These are phyloP conservation scores for Timema cristinae DNA, from an alignment of 2,888 invertebrate genomes.

Conservation along the genomic window DNA sequence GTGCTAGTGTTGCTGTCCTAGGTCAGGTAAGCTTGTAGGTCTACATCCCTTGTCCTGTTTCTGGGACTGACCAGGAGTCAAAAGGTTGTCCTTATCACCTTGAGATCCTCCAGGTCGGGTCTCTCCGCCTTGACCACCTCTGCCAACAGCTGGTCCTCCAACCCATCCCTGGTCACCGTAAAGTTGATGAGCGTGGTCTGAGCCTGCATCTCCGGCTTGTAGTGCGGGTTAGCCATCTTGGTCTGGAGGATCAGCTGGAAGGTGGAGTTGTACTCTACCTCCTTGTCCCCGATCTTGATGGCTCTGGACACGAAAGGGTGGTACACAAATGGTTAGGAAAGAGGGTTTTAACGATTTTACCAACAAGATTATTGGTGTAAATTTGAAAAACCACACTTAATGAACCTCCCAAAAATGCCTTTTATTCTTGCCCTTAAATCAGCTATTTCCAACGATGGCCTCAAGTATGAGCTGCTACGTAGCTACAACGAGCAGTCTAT, in stretches of 20 bases:
- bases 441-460: no score
- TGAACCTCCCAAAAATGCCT: no score
- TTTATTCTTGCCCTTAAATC: no score
- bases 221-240: constrained; percentile 95
- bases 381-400: no score
- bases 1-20: no score
- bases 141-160: constrained; percentile 92
- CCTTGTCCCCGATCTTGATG: constrained; percentile 95
- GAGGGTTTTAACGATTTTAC: no score
- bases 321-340: no score
- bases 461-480: no score
- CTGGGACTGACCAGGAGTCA: background rate
- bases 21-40: no score
- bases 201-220: constrained; percentile 98
- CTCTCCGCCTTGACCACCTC: constrained; percentile 96
- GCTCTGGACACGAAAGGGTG: constrained; percentile 55
- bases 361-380: no score
- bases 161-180: constrained; percentile 91
- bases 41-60: no score
- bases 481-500: no score
- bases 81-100: constrained; percentile 47
- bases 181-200: constrained; percentile 96
- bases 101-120: constrained; percentile 91
- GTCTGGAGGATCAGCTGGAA: constrained; percentile 90
- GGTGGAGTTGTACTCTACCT: constrained; percentile 84